Conservation (phyloP, 2,888 invertebrate genomes). For the Heliconius charithonia region DNA sequence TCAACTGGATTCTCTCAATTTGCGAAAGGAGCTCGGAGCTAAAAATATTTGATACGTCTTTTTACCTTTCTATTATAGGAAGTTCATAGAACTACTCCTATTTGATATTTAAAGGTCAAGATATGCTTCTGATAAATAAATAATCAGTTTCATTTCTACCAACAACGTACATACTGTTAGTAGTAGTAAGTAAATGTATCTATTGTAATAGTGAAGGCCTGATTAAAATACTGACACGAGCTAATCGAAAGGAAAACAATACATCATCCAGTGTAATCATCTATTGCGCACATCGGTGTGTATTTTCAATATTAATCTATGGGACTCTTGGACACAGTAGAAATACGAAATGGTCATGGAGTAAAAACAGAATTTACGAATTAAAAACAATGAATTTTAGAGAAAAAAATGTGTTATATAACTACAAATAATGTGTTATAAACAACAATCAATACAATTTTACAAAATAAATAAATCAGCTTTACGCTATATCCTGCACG, state of each 20-base stretch:
- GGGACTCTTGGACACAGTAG: neutral
- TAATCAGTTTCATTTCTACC: neutral
- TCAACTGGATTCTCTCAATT: neutral
- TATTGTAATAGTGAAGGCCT: constrained; percentile 19
- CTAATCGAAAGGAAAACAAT: constrained; percentile 24
- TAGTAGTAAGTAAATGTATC: neutral
- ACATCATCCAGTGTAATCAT: constrained; percentile 20
- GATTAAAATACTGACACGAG: constrained; percentile 22
- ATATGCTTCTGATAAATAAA: constrained; percentile 8
- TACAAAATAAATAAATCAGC: too few relatives aligned
- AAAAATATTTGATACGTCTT: neutral
- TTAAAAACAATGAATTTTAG: too few relatives aligned
- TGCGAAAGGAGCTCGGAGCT: neutral
- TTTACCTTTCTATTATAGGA: neutral
- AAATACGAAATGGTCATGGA: neutral
- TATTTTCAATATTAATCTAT: constrained; percentile 10
- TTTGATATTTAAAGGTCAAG: constrained; percentile 7
- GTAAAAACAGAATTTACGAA: neutral
- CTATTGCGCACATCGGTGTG: neutral
- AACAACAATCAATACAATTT: too few relatives aligned
- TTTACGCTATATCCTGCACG: too few relatives aligned
- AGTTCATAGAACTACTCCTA: neutral
- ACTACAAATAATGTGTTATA: too few relatives aligned
- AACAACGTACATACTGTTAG: neutral
- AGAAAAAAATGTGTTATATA: too few relatives aligned